A percentile compares a stretch with the other conserved stretches of the same genome.
Evolutionary conservation across 30 jellyfish, hydroid and myxozoan species (phyloP).

Genomic region (Aurelia sp.): DNA sequence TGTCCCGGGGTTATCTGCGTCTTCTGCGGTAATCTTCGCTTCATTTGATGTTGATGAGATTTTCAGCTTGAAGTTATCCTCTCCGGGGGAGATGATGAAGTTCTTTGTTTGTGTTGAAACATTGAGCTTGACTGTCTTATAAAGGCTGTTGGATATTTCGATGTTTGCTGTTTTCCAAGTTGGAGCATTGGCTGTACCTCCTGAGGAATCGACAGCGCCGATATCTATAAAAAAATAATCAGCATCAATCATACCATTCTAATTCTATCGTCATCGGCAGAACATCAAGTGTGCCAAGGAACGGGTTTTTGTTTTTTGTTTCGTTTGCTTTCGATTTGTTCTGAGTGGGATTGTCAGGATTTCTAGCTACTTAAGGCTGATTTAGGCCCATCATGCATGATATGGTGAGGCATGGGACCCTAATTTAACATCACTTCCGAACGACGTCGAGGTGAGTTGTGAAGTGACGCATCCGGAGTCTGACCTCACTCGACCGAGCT

Average conservation of each 20-base stretch:
- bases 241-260: not conserved
- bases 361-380: no score
- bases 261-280: no score
- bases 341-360: no score
- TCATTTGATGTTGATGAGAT: conserved; percentile 90
- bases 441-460: no score
- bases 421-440: no score
- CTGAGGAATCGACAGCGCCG: conserved; percentile 90
- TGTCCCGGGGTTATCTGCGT: conserved; percentile 91
- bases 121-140: conserved; percentile 79
- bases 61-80: conserved; percentile 73
- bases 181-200: conserved; percentile 91
- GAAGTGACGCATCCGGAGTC: no score
- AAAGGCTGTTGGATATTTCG: conserved; percentile 76
- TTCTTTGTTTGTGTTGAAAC: conserved; percentile 84
- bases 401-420: no score
- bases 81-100: conserved; percentile 75
- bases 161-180: conserved; percentile 92
- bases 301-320: no score
- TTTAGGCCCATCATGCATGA: no score
- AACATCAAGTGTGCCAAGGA: no score
- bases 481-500: no score
- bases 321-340: no score
- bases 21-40: conserved; percentile 86
- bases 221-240: conserved; percentile 46